Conservation (phyloP, 2,888 invertebrate species). For the Rhamphomyia laevipes region DNA sequence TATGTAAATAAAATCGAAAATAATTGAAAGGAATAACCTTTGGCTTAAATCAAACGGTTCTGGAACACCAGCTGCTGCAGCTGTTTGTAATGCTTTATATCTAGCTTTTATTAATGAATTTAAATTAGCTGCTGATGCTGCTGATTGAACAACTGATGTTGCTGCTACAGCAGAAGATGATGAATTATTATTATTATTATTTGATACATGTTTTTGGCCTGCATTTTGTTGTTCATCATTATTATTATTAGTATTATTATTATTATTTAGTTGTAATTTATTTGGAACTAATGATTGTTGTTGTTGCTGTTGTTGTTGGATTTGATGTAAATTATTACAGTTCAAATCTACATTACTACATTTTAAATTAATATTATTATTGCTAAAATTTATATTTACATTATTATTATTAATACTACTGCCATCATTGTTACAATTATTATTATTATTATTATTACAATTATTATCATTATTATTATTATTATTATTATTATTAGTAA, state of each 20-base stretch:
- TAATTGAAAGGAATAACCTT: constrained; percentile 14
- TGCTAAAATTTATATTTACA: neutral
- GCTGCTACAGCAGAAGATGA: neutral
- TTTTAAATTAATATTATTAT: neutral
- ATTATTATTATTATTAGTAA: constrained; percentile 7
- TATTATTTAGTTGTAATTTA: neutral
- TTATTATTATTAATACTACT: neutral
- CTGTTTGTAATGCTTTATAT: constrained; percentile 16
- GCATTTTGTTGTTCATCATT: too few relatives aligned
- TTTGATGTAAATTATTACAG: neutral
- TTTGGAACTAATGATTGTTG: neutral
- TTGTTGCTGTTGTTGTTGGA: constrained; percentile 1
- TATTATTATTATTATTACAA: neutral
- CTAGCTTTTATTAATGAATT: constrained; percentile 18
- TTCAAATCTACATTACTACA: neutral
- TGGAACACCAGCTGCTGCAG: constrained; percentile 14
- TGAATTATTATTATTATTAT: neutral
- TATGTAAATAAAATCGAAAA: too few relatives aligned
- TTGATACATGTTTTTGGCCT: too few relatives aligned
- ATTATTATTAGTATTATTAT: too few relatives aligned
- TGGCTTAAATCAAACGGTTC: constrained; percentile 21
- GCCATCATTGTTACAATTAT: neutral
- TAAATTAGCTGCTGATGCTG: constrained; percentile 9
- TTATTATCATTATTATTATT: neutral
- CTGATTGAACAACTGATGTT: neutral